Evolutionary conservation across 2,113 vertebrate genomes (phyloP), one percentile per base, ranked within the genome.

Genomic region (Gymnogyps californianus): DNA sequence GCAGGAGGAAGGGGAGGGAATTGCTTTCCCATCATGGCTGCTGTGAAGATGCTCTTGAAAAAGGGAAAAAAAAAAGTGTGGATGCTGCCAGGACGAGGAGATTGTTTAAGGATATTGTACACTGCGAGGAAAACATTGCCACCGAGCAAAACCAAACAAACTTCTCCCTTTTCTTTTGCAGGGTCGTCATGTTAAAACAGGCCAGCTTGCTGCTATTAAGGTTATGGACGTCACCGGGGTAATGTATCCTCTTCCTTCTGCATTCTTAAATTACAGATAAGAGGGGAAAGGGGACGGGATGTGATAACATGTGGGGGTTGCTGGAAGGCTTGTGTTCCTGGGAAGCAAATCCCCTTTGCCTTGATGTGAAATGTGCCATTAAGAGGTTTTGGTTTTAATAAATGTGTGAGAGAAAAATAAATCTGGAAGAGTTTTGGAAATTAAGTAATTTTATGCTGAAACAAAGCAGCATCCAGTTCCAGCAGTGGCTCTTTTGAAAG

Each of bases 221-320:
- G 99, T 99, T 98, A 99, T 99, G 99, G 99, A 99, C 72, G 99
- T 99, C 98, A 99, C 99, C 40, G 99, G 99, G 98, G 99, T 99
- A 98, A 99, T 85, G 96, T 98, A 93, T 93, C 95, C 71, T 92
- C 71, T 15, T 80, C 89, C 75, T 95, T 26, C 77, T 94, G 67
- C 88, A 90, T 87, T 77, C 61, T 25, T 74, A 13, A 51, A 12
- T 58, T 38, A 31, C n/a, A 85, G 65, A 89, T 70, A n/a, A 74
- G 77, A 80, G 70, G 80, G 61, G n/a, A 78, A 65, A 79, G 59
- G 82, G 83, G 42, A 29, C 3, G 9, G 81, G 38, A 9, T 62
- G 62, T 82, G 64, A 84, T 83, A 81, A 54, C 7, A 0, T 42
- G 11, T 24, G 59, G 69, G 16, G 38, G 12, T 38, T 77, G 36